phyloP scores from a whole-genome alignment of 2,797 vertebrate species.

The Columba guinea region DNA sequence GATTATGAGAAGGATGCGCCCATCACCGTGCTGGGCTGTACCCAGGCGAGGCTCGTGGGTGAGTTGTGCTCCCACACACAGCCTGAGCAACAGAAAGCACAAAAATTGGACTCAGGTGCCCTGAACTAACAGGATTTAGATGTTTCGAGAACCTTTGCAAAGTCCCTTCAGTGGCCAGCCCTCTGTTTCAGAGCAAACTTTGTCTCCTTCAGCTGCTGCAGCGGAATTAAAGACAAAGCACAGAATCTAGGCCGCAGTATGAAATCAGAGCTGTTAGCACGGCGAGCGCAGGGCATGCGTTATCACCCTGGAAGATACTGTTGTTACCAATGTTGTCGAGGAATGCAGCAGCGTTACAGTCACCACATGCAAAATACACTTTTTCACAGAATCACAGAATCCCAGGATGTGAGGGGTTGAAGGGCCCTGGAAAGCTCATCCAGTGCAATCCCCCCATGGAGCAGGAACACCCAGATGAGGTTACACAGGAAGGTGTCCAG shows the following conservation, averaged over 20 bases:
- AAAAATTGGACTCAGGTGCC: background rate
- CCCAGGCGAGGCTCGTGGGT: slow-evolving; percentile 94
- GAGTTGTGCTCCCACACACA: slow-evolving; percentile 24
- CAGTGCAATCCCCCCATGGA: too few species aligned
- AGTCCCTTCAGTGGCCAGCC: background rate
- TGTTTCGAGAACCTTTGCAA: background rate
- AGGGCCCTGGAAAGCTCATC: too few species aligned
- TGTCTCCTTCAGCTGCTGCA: background rate
- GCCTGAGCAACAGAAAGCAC: background rate
- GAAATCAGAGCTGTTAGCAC: background rate
- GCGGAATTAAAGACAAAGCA: background rate
- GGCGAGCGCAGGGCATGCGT: fast-evolving
- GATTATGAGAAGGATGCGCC: slow-evolving; percentile 97
- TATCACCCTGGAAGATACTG: background rate
- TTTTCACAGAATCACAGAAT: background rate
- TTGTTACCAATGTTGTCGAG: fast-evolving
- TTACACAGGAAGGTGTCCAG: too few species aligned
- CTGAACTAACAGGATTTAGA: background rate
- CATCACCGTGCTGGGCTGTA: slow-evolving; percentile 96
- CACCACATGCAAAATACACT: background rate
- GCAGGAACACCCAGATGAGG: too few species aligned
- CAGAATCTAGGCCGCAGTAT: background rate
- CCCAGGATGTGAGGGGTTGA: too few species aligned
- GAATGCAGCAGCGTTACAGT: background rate
- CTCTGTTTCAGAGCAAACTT: background rate